Evolutionary conservation across 2,113 vertebrate genomes (phyloP), one percentile per base, ranked within the genome.

Genomic region (Tachysurus fulvidraco): DNA sequence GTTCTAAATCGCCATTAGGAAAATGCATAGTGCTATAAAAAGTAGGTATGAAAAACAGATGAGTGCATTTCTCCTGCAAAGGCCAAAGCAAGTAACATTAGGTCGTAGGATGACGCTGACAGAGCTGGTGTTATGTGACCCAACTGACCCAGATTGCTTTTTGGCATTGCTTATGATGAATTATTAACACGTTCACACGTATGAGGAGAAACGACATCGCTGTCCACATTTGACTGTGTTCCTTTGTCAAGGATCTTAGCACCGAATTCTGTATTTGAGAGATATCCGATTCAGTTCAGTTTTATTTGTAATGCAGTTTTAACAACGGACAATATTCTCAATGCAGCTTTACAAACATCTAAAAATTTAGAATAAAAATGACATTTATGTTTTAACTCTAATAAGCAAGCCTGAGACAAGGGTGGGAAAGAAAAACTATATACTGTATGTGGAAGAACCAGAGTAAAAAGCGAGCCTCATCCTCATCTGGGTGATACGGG

Each of bases 31-130:
- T 25, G 79, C 55, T 81, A 81, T 81, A 25, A 81, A 81, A 81
- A 64, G 59, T 36, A 57, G 9, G 28, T 36, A 36, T 57, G 77
- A 57, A 79, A 57, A 57, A 28, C 77, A 78, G 74, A 54, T 57
- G 77, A 57, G 52, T 54, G 74, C 74, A 78, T 9, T 57, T 79
- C 52, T 78, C 46, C 76, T 57, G 77, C 77, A 81, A 19, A 81
- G 30, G 28, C 30, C 55, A 23, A 60, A 60, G 9, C 78, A 83
- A 44, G 36, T 65, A 65, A 83, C 60, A 83, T 65, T 19, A 65
- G 81, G 81, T 46, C 41, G 17, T 41, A 82, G 60, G 57, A 82
- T 64, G 21, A 64, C 36, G 65, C 23, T 50, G 59, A 25, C 41
- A n/a, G 60, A 65, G 60, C 60, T 17, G 60, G 81, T 83, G 41